These are phyloP conservation scores for Geophilus truncorum DNA, from an alignment of 2,888 invertebrate species.

Conservation along the genomic window DNA sequence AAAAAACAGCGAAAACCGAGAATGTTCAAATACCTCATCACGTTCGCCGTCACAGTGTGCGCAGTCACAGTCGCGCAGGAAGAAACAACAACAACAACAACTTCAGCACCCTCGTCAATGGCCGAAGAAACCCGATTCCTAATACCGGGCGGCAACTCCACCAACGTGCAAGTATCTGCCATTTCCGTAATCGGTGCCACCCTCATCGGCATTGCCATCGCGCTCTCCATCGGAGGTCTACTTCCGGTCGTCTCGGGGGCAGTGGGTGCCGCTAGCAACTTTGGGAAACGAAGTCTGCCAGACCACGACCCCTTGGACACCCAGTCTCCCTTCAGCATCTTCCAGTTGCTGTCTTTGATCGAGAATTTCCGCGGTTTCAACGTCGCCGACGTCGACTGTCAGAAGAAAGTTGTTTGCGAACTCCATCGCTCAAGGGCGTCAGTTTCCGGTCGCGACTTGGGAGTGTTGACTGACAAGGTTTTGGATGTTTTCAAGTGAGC, in stretches of 20 bases:
- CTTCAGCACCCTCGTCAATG: not conserved
- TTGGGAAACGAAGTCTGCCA: slow-evolving; percentile 31
- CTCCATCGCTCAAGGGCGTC: slow-evolving; percentile 34
- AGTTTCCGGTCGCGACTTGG: slow-evolving; percentile 29
- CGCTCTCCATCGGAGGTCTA: slow-evolving; percentile 31
- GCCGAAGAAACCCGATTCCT: slow-evolving; percentile 27
- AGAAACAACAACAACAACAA: not conserved
- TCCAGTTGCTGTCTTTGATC: slow-evolving; percentile 8
- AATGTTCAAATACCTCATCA: not conserved
- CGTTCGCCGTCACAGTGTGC: not conserved
- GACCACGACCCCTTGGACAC: not conserved
- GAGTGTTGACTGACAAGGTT: slow-evolving; percentile 32
- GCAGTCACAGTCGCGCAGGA: not conserved
- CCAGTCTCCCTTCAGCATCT: not conserved
- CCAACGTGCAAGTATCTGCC: slow-evolving; percentile 31
- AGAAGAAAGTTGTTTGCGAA: slow-evolving; percentile 38
- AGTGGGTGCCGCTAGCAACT: not conserved
- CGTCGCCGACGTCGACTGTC: slow-evolving; percentile 36
- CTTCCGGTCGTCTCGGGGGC: slow-evolving; percentile 29
- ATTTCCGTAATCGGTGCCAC: slow-evolving; percentile 34
- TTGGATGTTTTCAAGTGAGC: slow-evolving; percentile 37
- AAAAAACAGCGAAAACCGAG: too few relatives aligned
- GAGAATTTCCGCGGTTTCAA: slow-evolving; percentile 18
- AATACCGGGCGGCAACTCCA: not conserved
- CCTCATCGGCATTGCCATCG: slow-evolving; percentile 33